Base-by-base conservation (phyloP, 2,113 vertebrate genomes). In the Clarias macrocephalus region DNA sequence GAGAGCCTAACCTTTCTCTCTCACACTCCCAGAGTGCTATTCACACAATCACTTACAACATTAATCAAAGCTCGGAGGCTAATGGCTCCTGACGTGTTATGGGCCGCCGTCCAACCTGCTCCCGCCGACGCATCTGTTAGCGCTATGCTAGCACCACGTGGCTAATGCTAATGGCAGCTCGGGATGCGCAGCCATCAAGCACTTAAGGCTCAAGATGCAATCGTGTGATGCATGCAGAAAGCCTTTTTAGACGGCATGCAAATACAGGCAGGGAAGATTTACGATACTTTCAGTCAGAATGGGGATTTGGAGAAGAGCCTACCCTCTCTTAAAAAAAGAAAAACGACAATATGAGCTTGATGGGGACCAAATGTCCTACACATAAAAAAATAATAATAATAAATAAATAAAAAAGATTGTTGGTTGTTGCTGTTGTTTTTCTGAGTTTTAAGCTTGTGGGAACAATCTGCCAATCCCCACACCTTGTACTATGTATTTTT, bases 71-170 rank as follows among this genome's bases (percentile, higher is more conserved):
- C 93, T 93, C 92, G 91, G 91, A 84, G 91, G 92, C 94, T 97
- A 97, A 98, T 95, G 95, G 94, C 92, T 96, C 94, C 92, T 98
- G 97, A 98, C 97, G 92, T 88, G 92, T 95, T 94, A 94, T 93
- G 95, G 95, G 92, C 94, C 89, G 91, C 91, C 85, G 91, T 94
- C 93, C 94, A 95, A 94, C 91, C 91, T 85, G 91, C 86, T 92
- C 89, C 91, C 92, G 92, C 92, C 88, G 83, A 88, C 89, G 89
- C 94, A 92, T 92, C 93, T 89, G 91, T 93, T 91, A 92, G 90
- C 89, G 88, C 93, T 91, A 91, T 91, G 91, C 92, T 91, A 91
- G 65, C 87, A 91, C 84, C 93, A 89, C 92, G 88, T 91, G 91
- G 87, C 91, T 83, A 93, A 91, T 82, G 85, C 92, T 94, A 92